Evolutionary conservation across 2,113 vertebrate species (phyloP).

Genomic region (Pseudorasbora parva): DNA sequence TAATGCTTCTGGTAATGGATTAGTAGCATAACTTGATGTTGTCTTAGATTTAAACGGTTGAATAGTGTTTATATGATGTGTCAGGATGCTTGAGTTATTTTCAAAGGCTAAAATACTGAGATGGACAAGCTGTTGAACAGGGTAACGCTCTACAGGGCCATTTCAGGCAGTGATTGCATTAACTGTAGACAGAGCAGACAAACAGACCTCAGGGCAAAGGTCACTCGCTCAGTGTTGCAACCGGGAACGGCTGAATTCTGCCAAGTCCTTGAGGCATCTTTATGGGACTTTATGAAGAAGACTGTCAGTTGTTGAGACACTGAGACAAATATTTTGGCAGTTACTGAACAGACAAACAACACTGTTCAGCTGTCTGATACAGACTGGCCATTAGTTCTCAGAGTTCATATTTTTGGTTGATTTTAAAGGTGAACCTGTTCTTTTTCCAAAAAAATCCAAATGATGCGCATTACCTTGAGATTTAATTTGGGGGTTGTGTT

Average conservation of each 20-base stretch:
- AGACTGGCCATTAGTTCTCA: not conserved
- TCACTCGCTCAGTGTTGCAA: slow-evolving; percentile 30
- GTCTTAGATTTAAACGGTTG: not conserved
- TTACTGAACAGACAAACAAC: too few species aligned
- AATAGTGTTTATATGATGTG: not conserved
- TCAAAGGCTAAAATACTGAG: not conserved
- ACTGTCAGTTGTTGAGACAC: too few species aligned
- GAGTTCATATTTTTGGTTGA: not conserved
- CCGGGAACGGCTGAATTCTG: not conserved
- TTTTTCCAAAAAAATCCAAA: not conserved
- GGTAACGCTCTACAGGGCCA: not conserved
- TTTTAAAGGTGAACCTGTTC: not conserved
- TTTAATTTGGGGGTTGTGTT: slow-evolving; percentile 12
- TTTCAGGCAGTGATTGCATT: slow-evolving; percentile 26
- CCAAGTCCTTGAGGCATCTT: not conserved
- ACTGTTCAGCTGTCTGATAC: not conserved
- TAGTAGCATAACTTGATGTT: not conserved
- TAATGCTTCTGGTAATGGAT: not conserved
- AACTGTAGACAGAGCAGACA: not conserved
- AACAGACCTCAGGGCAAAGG: slow-evolving; percentile 32
- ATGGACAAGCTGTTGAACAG: not conserved
- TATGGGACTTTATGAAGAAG: not conserved
- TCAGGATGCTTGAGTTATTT: not conserved
- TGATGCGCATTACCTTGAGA: not conserved
- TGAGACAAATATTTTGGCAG: too few species aligned